These are phyloP conservation scores for Serilophus lunatus DNA, from an alignment of 2,113 vertebrate species.

Conservation along the genomic window DNA sequence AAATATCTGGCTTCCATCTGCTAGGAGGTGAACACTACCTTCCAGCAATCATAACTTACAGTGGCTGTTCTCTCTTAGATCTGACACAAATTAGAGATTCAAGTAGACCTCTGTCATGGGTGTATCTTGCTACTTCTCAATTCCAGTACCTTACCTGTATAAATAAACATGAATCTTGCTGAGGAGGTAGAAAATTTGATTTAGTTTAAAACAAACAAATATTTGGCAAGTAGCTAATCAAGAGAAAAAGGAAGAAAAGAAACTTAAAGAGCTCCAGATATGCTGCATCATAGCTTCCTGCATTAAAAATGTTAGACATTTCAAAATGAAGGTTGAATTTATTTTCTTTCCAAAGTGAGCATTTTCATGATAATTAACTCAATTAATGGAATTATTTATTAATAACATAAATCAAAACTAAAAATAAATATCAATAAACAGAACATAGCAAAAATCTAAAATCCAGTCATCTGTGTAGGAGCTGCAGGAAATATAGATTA, in stretches of 20 bases:
- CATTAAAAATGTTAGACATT: not conserved
- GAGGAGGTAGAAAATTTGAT: slow-evolving; percentile 2
- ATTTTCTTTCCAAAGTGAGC: not conserved
- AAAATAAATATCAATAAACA: not conserved
- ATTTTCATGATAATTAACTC: not conserved
- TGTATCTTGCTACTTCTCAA: slow-evolving; percentile 7
- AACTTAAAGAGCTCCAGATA: not conserved
- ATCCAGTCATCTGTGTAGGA: not conserved
- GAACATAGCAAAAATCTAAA: not conserved
- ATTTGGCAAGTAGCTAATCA: not conserved
- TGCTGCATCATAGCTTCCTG: not conserved
- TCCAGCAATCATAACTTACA: not conserved
- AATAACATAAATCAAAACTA: slow-evolving; percentile 10
- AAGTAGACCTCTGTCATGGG: not conserved
- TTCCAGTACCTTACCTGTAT: not conserved
- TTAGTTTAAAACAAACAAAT: slow-evolving; percentile 23
- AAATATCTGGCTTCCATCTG: slow-evolving; percentile 28
- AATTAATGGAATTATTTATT: slow-evolving; percentile 11
- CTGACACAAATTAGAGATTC: slow-evolving; percentile 5
- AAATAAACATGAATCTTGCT: slow-evolving; percentile 3
- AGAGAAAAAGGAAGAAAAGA: not conserved
- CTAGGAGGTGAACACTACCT: not conserved
- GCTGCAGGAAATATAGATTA: not conserved
- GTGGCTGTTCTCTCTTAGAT: not conserved
- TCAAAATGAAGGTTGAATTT: slow-evolving; percentile 1